Percentiles rank a stretch among this genome's conserved stretches.
Conservation (phyloP, 2,888 invertebrate genomes). For the Plagodis pulveraria region DNA sequence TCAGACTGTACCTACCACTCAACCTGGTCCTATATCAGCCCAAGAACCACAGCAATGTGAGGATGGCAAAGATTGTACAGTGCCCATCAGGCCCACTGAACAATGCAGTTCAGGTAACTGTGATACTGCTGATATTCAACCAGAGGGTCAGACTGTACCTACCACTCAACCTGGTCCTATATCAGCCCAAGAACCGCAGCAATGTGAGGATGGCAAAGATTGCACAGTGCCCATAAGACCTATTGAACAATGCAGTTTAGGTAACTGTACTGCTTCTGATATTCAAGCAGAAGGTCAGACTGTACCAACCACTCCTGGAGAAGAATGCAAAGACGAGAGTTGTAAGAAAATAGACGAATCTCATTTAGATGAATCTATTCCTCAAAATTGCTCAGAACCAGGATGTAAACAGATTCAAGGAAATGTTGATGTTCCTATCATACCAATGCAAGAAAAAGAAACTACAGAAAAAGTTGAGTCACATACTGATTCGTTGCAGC, state of each 20-base stretch:
- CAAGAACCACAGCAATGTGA: no score
- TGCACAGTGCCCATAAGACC: constrained; percentile 6
- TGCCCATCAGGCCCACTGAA: constrained; percentile 20
- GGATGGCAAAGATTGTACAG: no score
- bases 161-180: constrained; percentile 19
- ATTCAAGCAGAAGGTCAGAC: constrained; percentile 30
- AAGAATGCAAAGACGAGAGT: constrained; percentile 56
- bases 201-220: no score
- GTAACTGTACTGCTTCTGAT: constrained; percentile 18
- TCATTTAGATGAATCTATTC: constrained; percentile 39
- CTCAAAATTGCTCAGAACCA: constrained; percentile 49
- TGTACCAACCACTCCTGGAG: constrained; percentile 34
- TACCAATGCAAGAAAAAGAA: constrained; percentile 19
- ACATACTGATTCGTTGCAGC: constrained; percentile 29
- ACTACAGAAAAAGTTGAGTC: constrained; percentile 32
- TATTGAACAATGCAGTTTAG: constrained; percentile 30
- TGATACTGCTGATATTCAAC: constrained; percentile 6
- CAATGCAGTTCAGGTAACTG: constrained; percentile 30
- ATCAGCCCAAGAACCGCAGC: no score
- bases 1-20: constrained; percentile 39
- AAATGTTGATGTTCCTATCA: constrained; percentile 19
- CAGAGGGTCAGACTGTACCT: constrained; percentile 34
- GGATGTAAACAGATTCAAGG: constrained; percentile 41
- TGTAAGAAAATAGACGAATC: constrained; percentile 59
- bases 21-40: not conserved